Conservation (phyloP, 2,113 vertebrate species). For the Turdus rufiventris region DNA sequence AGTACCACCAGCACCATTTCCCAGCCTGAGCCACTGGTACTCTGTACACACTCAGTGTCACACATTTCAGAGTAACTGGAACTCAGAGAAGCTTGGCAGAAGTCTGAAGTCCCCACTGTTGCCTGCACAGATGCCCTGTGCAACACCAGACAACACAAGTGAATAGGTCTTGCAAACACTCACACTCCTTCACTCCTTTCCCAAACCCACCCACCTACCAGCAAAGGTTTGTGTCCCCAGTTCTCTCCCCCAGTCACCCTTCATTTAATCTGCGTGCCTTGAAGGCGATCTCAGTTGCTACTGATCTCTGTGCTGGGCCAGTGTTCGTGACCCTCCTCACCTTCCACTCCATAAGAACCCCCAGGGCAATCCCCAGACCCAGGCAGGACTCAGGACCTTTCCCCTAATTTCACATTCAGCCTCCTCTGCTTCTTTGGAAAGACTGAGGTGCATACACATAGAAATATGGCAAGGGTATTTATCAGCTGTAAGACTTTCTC, state of each 20-base stretch:
- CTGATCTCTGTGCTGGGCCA: neutral
- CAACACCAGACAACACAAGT: neutral
- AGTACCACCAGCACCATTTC: rapidly evolving
- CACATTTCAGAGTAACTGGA: neutral
- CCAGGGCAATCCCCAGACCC: neutral
- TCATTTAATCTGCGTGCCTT: neutral
- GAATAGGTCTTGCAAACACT: neutral
- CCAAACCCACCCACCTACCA: neutral
- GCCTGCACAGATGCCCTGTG: neutral
- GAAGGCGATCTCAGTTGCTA: neutral
- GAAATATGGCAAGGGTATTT: neutral
- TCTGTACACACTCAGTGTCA: neutral
- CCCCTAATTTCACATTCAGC: neutral
- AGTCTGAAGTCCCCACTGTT: neutral
- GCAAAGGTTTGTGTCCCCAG: neutral
- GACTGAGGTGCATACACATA: neutral
- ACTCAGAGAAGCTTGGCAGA: neutral
- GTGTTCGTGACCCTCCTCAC: neutral
- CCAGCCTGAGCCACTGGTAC: neutral
- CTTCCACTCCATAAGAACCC: neutral
- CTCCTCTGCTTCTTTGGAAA: neutral
- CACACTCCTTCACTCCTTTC: neutral
- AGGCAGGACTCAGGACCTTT: neutral
- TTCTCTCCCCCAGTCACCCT: neutral
- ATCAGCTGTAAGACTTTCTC: neutral